Percentiles rank a stretch among this genome's conserved stretches.
These are phyloP conservation scores for Pygoscelis adeliae DNA, from an alignment of 2,113 vertebrate species.

Conservation along the genomic window DNA sequence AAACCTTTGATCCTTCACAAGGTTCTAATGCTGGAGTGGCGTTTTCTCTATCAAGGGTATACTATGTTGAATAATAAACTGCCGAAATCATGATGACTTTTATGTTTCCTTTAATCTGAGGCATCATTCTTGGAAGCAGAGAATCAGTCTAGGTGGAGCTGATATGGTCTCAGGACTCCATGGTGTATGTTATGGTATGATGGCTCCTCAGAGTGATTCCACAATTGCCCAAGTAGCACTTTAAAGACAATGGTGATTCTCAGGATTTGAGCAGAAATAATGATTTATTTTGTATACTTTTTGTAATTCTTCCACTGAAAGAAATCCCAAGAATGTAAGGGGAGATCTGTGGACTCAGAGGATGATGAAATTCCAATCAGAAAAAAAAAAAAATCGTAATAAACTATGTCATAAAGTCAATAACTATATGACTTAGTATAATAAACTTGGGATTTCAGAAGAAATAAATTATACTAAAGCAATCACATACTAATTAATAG, in stretches of 20 bases:
- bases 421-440: slow-evolving; percentile 10
- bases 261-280: background rate
- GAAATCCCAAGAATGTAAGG: background rate
- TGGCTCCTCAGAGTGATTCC: background rate
- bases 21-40: background rate
- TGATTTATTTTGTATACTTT: background rate
- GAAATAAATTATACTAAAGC: slow-evolving; percentile 50
- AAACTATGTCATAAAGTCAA: slow-evolving; percentile 1
- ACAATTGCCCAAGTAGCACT: rapidly evolving
- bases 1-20: background rate
- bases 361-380: background rate
- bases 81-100: background rate
- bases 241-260: background rate
- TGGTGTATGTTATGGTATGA: rapidly evolving
- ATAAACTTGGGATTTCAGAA: slow-evolving; percentile 43
- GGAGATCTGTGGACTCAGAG: background rate
- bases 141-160: background rate
- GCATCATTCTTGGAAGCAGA: background rate
- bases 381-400: background rate
- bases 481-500: slow-evolving; percentile 61
- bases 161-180: background rate
- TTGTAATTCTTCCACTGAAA: background rate
- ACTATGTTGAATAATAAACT: background rate
- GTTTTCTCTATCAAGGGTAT: background rate
- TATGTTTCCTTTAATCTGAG: background rate